Conservation (phyloP, 2,888 invertebrate species). For the Priocnemis perturbator region DNA sequence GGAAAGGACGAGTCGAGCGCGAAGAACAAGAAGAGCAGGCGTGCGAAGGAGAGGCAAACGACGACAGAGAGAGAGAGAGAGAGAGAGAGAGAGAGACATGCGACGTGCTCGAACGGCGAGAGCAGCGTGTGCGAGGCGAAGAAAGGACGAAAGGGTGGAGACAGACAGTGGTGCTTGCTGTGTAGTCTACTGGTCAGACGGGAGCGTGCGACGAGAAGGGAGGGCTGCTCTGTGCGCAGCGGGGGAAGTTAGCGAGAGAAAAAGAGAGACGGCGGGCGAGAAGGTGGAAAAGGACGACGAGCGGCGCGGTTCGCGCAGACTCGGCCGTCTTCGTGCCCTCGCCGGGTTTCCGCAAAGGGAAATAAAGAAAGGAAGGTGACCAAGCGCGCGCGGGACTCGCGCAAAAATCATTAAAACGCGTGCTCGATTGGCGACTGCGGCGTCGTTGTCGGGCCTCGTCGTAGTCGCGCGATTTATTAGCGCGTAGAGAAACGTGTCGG, state of each 20-base stretch:
- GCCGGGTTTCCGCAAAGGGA: constrained; percentile 57
- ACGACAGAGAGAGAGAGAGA: no score
- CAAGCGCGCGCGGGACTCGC: constrained; percentile 54
- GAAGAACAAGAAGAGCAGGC: not conserved
- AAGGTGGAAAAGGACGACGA: no score
- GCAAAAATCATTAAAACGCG: constrained; percentile 68
- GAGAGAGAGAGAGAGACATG: no score
- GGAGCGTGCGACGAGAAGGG: not conserved
- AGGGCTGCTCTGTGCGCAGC: not conserved
- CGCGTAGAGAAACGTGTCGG: constrained; percentile 26
- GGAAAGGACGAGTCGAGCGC: no score
- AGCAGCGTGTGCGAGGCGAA: not conserved
- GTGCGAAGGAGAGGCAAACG: no score
- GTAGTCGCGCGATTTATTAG: constrained; percentile 44
- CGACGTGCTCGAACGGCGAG: not conserved
- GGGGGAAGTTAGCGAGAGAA: not conserved
- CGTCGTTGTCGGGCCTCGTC: constrained; percentile 42
- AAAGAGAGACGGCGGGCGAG: constrained; percentile 1
- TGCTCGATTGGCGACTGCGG: constrained; percentile 52
- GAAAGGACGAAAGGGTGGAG: constrained; percentile 18
- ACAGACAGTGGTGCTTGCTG: not conserved
- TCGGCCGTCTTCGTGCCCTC: constrained; percentile 59
- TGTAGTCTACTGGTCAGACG: not conserved
- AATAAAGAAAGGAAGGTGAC: constrained; percentile 60
- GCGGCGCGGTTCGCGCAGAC: constrained; percentile 63